Conservation (phyloP, 2,888 invertebrate species). For the Diarsia rubi region DNA sequence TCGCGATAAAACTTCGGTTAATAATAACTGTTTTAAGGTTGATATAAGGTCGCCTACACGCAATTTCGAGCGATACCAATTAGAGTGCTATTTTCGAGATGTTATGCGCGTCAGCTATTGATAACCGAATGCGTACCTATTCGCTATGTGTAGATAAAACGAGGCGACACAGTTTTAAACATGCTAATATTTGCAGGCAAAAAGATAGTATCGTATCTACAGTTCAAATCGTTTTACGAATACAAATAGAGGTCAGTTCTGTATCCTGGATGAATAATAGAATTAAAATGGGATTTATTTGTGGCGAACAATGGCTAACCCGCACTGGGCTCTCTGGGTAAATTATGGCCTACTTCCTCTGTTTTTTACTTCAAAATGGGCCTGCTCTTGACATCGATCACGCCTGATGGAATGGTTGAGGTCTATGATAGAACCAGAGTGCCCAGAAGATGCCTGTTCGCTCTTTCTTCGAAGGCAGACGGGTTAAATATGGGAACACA, state of each 20-base stretch:
- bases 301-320: constrained; percentile 9
- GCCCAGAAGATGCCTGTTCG: no score
- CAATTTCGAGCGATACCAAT: constrained; percentile 46
- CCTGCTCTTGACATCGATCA: no score
- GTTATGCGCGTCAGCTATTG: constrained; percentile 40
- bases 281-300: not conserved
- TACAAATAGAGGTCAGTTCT: constrained; percentile 13
- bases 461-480: no score
- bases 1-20: constrained; percentile 12
- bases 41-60: constrained; percentile 15
- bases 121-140: constrained; percentile 43
- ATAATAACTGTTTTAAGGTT: constrained; percentile 9
- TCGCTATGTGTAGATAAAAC: constrained; percentile 8
- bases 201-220: constrained; percentile 21
- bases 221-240: constrained; percentile 39
- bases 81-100: constrained; percentile 28
- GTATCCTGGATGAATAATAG: not conserved
- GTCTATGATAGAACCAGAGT: no score
- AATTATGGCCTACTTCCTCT: no score
- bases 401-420: no score
- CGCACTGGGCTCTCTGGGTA: not conserved
- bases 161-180: constrained; percentile 33
- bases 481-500: no score
- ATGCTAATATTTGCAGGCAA: constrained; percentile 21
- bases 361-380: no score